phyloP scores from a whole-genome alignment of 2,797 vertebrate species.

The Sternarchorhynchus goeldii region DNA sequence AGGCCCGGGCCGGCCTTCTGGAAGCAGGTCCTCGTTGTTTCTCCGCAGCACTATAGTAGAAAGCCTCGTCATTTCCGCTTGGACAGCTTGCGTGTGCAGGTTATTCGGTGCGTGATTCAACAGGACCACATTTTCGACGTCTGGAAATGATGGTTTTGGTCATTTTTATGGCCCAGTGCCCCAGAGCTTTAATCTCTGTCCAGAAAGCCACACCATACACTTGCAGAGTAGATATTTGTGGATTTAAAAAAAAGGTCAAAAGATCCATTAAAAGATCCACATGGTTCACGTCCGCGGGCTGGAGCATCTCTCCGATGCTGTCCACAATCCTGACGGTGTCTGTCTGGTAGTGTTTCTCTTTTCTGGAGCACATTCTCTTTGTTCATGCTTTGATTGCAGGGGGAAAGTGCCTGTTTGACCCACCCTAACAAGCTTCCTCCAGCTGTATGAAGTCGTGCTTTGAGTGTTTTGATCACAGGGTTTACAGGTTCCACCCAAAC shows the following conservation, averaged over 20 bases:
- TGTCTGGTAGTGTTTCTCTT: not conserved
- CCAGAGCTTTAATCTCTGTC: not conserved
- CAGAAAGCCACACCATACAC: not conserved
- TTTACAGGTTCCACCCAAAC: conserved; percentile 17
- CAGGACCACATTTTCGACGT: not conserved
- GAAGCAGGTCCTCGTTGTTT: conserved; percentile 45
- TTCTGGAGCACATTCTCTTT: not conserved
- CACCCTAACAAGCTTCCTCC: conserved; percentile 41
- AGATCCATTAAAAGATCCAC: too few species aligned
- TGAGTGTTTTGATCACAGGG: conserved; percentile 34
- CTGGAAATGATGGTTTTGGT: not conserved
- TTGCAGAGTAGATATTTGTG: not conserved
- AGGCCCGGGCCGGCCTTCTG: conserved; percentile 41
- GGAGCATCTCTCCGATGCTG: not conserved
- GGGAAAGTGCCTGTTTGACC: conserved; percentile 44
- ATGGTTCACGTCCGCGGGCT: not conserved
- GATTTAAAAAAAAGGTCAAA: too few species aligned
- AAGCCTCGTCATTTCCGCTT: not conserved
- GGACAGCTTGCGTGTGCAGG: not conserved
- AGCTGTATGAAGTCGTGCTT: conserved; percentile 36
- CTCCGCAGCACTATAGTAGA: conserved; percentile 25
- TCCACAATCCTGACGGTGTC: not conserved
- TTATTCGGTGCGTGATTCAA: not conserved
- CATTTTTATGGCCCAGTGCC: not conserved
- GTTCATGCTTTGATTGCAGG: conserved; percentile 44